These are phyloP conservation scores for Zapornia atra DNA, from an alignment of 2,113 vertebrate genomes.

Conservation along the genomic window DNA sequence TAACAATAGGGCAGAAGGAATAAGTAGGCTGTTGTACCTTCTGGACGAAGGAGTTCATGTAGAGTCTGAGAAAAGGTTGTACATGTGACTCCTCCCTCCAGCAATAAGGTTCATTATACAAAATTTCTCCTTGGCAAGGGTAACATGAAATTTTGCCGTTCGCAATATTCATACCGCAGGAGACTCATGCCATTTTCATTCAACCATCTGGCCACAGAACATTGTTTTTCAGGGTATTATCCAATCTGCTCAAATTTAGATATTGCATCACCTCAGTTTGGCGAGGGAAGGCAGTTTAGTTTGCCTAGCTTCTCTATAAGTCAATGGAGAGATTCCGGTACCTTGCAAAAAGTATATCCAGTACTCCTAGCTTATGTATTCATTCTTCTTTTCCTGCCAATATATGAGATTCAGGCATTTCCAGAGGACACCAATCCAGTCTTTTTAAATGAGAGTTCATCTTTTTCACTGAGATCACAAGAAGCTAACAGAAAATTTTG, in stretches of 20 bases:
- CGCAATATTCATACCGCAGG: conserved; percentile 37
- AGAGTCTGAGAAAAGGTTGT: conserved; percentile 34
- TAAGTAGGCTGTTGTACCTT: conserved; percentile 47
- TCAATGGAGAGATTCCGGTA: conserved; percentile 14
- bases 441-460: neutral
- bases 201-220: conserved; percentile 62
- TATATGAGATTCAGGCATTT: neutral
- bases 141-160: conserved; percentile 46
- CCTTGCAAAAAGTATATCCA: neutral
- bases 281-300: neutral
- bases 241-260: conserved; percentile 55
- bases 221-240: conserved; percentile 60
- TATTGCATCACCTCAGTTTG: conserved; percentile 58
- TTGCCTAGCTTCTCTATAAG: conserved; percentile 8
- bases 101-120: conserved; percentile 56
- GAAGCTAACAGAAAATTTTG: neutral
- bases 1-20: neutral
- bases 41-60: conserved; percentile 34
- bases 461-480: neutral
- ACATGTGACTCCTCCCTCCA: conserved; percentile 44
- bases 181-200: conserved; percentile 63
- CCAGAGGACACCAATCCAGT: neutral
- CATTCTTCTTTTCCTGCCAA: neutral
- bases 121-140: conserved; percentile 57
- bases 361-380: neutral